Evolutionary conservation across 2,797 vertebrate species (phyloP).

Genomic region (Scyliorhinus canicula): DNA sequence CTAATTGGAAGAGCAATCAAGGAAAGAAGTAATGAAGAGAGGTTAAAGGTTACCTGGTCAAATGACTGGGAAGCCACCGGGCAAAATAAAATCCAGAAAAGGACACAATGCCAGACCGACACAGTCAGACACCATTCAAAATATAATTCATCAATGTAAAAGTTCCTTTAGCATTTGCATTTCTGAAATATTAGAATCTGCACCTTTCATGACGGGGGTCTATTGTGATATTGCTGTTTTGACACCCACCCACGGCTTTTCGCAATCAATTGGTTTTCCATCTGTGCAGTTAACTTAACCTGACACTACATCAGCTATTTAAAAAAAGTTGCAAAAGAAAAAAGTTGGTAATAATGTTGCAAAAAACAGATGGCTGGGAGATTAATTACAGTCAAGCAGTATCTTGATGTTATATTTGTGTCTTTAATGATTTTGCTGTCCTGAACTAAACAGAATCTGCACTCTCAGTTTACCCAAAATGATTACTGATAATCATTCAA

Average conservation of each 20-base stretch:
- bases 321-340: constrained; percentile 28
- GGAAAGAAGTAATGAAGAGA: neutral
- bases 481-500: neutral
- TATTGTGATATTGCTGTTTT: neutral
- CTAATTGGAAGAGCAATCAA: neutral
- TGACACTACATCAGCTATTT: neutral
- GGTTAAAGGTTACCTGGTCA: neutral
- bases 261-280: constrained; percentile 20
- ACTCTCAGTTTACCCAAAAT: too few species aligned
- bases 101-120: neutral
- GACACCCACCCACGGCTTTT: constrained; percentile 26
- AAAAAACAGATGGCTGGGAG: neutral
- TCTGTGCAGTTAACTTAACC: constrained; percentile 28
- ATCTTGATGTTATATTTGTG: neutral
- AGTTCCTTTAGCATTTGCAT: neutral
- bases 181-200: constrained; percentile 3
- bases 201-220: neutral
- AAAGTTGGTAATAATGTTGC: constrained; percentile 20
- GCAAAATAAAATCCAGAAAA: neutral
- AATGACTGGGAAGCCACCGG: neutral
- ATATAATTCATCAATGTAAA: neutral
- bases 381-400: constrained; percentile 25
- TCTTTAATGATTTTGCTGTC: neutral
- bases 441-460: neutral
- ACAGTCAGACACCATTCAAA: neutral